Base-by-base conservation (phyloP, 2,113 vertebrate species). In the Psilopsiagon aymara region DNA sequence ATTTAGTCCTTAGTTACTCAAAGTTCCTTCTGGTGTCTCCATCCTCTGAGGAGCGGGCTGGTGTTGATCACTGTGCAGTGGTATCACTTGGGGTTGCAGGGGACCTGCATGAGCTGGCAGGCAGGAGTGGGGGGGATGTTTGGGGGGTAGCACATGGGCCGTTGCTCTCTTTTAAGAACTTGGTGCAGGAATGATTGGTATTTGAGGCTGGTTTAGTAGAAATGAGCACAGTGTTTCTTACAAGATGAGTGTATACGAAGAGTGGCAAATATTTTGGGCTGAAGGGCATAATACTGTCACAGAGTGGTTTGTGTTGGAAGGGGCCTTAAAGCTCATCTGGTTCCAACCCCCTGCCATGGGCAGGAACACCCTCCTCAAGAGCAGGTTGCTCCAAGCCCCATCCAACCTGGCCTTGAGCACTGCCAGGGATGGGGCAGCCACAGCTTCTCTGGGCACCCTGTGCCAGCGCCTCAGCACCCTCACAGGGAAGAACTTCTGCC, bases 121-220 rank as follows among this genome's bases (percentile, higher is more conserved):
- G 10, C 0, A 1, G 1, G 39, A 57, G 10, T 10, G 1, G 19
- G 52, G 46, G n/a, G 63, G 7, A 15, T 25, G 1, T 17, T 6
- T 44, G 17, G 23, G 25, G 2, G 37, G 20, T 28, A 27, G 35
- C 41, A 17, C 1, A 2, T 6, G 37, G 28, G 37, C 13, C 17
- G 4, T 49, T 67, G 39, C 35, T 51, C 7, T 24, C 53, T 69
- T 90, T 44, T 17, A n/a, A 67, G 76, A 52, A 1, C 9, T 68
- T 78, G 14, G 12, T 55, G 25, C 9, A 2, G 37, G 28, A 76
- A 69, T 4, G 13, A 59, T 74, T n/a, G 67, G 37, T 85, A 68
- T 75, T 66, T 39, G 67, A 78, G 55, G 73, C 69, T 64, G 23
- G 4, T n/a, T n/a, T 74, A 7, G 60, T 88, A 90, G 82, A 79